These are phyloP conservation scores for Misgurnus mizolepis DNA, from an alignment of 2,113 vertebrate genomes.

Conservation along the genomic window DNA sequence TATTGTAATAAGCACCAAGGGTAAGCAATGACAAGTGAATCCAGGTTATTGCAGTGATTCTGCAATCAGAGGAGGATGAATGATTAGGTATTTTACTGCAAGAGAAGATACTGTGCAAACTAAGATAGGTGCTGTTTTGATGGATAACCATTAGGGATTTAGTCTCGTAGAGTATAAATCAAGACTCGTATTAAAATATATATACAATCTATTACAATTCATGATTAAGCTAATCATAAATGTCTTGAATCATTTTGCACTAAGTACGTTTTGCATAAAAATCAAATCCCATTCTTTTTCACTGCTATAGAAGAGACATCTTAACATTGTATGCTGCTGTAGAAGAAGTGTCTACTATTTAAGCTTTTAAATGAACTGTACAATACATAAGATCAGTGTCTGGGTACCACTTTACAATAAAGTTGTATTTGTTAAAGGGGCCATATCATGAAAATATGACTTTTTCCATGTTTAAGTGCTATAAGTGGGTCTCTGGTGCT, in stretches of 20 bases:
- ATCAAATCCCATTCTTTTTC: not conserved
- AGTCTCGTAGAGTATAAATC: not conserved
- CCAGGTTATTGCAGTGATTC: constrained; percentile 7
- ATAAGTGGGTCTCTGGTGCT: no score
- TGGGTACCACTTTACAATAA: no score
- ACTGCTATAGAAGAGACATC: not conserved
- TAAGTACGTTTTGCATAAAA: not conserved
- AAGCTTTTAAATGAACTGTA: no score
- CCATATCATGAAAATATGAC: no score
- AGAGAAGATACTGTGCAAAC: not conserved
- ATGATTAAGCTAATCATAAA: not conserved
- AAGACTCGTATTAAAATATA: not conserved
- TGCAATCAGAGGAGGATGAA: not conserved
- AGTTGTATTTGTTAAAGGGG: no score
- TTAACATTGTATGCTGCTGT: not conserved
- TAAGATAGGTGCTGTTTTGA: not conserved
- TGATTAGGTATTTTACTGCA: not conserved
- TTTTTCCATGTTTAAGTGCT: no score
- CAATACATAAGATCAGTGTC: not conserved
- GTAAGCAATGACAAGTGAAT: constrained; percentile 27
- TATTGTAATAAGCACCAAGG: not conserved
- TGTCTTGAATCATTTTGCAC: not conserved
- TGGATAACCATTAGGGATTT: not conserved
- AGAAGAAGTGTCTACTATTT: not conserved
- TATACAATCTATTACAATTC: not conserved